A percentile compares a stretch with the other conserved stretches of the same genome.
Conservation (phyloP, 1,140 invertebrate genomes). For the Zaprionus camerounensis region DNA sequence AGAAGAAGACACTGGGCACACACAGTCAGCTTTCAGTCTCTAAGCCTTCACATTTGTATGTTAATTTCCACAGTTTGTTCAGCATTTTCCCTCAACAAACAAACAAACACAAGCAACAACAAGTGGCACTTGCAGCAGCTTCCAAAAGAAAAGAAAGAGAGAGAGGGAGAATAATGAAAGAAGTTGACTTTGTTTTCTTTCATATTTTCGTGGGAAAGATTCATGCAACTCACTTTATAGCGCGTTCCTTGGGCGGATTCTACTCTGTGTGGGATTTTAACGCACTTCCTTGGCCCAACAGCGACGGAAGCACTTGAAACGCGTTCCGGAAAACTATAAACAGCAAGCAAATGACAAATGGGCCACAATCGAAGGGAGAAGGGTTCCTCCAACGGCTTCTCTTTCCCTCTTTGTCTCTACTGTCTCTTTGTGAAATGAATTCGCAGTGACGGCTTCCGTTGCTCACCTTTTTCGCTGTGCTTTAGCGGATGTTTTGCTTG, state of each 20-base stretch:
- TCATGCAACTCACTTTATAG: background rate
- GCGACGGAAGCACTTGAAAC: constrained; percentile 61
- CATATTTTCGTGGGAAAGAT: constrained; percentile 3
- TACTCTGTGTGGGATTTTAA: constrained; percentile 62
- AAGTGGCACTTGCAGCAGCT: constrained; percentile 35
- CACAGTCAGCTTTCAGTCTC: background rate
- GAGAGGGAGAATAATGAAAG: background rate
- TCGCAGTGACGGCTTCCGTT: constrained; percentile 61
- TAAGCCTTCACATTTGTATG: constrained; percentile 33
- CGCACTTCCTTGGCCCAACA: constrained; percentile 61
- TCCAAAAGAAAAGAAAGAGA: background rate
- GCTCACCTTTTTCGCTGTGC: constrained; percentile 27
- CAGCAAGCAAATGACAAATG: constrained; percentile 51
- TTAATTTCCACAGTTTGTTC: constrained; percentile 28
- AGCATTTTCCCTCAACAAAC: constrained; percentile 17
- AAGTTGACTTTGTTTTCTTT: background rate
- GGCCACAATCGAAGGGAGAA: constrained; percentile 30
- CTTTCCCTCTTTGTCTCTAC: background rate
- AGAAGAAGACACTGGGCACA: background rate
- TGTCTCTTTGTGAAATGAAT: constrained; percentile 38
- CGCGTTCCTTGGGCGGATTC: background rate
- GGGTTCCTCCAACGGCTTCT: constrained; percentile 52
- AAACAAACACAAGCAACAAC: constrained; percentile 32
- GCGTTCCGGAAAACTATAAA: constrained; percentile 78
- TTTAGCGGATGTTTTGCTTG: constrained; percentile 54